Evolutionary conservation across 2,797 vertebrate genomes (phyloP).

Genomic region (Helarctos malayanus): DNA sequence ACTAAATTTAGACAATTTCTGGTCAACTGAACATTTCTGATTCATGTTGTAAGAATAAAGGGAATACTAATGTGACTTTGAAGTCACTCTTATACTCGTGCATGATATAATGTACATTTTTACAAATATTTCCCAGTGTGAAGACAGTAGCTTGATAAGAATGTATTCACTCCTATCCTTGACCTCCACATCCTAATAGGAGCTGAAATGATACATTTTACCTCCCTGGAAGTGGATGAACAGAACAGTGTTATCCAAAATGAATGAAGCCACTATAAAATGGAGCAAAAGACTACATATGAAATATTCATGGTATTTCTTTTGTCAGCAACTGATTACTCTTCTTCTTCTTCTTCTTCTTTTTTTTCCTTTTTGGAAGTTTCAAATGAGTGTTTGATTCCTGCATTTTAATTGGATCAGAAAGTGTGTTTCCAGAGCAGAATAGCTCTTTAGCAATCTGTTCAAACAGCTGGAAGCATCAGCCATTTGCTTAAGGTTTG

Average conservation of each 20-base stretch:
- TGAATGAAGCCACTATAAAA: constrained; percentile 60
- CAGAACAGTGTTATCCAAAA: constrained; percentile 11
- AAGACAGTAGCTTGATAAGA: background rate
- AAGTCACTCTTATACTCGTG: background rate
- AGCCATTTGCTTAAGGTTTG: constrained; percentile 65
- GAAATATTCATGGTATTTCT: constrained; percentile 61
- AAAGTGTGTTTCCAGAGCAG: constrained; percentile 70
- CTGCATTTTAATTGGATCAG: constrained; percentile 76
- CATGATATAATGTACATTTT: background rate
- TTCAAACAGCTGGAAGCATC: constrained; percentile 74
- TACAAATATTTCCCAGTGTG: background rate
- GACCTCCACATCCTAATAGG: background rate
- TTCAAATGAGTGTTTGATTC: constrained; percentile 73
- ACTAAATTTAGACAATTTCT: background rate
- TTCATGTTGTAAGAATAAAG: background rate
- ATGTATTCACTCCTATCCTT: background rate
- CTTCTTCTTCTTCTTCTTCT: background rate
- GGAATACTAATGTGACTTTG: background rate
- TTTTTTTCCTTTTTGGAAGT: background rate
- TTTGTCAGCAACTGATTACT: constrained; percentile 65
- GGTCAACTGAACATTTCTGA: background rate
- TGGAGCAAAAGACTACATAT: background rate
- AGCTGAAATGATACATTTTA: background rate
- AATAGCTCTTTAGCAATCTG: constrained; percentile 74
- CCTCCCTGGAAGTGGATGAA: background rate